Conservation (phyloP, 2,888 invertebrate genomes). For the Coecobrya sp. region DNA sequence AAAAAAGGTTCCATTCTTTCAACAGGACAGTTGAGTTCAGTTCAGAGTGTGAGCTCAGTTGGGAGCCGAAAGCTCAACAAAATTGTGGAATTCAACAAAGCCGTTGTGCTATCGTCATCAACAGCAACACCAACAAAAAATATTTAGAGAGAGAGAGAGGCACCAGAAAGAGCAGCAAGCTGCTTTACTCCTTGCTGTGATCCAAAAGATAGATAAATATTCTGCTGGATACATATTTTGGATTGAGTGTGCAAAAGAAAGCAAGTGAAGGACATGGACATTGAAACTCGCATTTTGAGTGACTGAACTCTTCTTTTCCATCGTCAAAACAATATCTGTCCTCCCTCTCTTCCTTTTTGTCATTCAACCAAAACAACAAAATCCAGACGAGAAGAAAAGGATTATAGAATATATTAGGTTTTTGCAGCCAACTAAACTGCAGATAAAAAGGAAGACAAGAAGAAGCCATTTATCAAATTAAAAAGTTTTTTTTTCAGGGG, state of each 20-base stretch:
- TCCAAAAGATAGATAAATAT: background rate
- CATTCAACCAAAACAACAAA: conserved; percentile 57
- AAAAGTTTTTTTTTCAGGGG: conserved; percentile 61
- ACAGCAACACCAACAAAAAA: background rate
- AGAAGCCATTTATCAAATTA: conserved; percentile 77
- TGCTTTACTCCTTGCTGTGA: conserved; percentile 72
- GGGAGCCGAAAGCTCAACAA: conserved; percentile 60
- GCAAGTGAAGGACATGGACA: conserved; percentile 46
- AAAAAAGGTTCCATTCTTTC: conserved; percentile 43
- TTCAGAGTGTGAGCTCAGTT: conserved; percentile 66
- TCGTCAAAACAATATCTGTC: conserved; percentile 18
- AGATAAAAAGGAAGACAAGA: conserved; percentile 49
- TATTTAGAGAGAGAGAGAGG: background rate
- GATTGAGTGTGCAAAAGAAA: conserved; percentile 20
- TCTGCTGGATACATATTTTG: too few species aligned
- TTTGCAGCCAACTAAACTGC: conserved; percentile 10
- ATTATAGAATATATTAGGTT: conserved; percentile 39
- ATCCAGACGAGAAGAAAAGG: conserved; percentile 13
- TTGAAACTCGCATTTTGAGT: background rate
- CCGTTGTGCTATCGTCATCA: conserved; percentile 9
- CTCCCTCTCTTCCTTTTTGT: conserved; percentile 40
- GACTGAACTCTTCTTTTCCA: conserved; percentile 18
- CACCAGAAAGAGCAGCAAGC: conserved; percentile 24
- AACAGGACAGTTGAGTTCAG: conserved; percentile 35
- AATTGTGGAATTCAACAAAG: conserved; percentile 52